Conservation (phyloP, 1,140 invertebrate genomes). For the Melitaea cinxia region DNA sequence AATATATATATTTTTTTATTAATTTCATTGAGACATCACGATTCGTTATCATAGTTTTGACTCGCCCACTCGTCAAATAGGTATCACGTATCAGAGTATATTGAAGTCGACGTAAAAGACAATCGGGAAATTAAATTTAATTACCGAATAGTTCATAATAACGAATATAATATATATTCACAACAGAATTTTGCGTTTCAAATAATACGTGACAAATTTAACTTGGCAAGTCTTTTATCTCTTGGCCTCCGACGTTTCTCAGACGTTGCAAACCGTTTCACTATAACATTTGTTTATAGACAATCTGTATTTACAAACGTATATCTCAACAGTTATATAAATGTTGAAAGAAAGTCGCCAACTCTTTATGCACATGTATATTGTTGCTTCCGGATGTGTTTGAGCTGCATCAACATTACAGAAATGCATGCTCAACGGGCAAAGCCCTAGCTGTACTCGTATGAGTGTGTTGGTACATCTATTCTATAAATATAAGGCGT, state of each 20-base stretch:
- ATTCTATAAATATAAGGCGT: background rate
- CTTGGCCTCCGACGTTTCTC: conserved; percentile 17
- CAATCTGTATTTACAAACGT: conserved; percentile 57
- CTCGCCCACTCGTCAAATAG: background rate
- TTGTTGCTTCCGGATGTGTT: background rate
- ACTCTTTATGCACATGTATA: background rate
- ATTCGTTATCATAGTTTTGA: background rate
- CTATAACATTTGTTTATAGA: conserved; percentile 55
- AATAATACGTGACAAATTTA: conserved; percentile 1
- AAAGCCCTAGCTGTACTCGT: background rate
- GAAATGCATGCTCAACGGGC: background rate
- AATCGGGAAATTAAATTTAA: background rate
- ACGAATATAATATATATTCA: background rate
- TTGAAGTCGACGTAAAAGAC: background rate
- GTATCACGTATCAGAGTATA: background rate
- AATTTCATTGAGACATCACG: background rate
- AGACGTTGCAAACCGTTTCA: conserved; percentile 42
- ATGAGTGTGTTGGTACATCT: background rate
- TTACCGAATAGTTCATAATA: background rate
- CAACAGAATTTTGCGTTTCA: background rate
- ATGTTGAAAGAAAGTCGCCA: conserved; percentile 56
- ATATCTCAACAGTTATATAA: conserved; percentile 59
- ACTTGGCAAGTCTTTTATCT: conserved; percentile 26
- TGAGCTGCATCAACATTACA: background rate
- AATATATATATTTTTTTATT: background rate